These are phyloP conservation scores for Beaufortia kweichowensis DNA, from an alignment of 2,113 vertebrate genomes.

Conservation along the genomic window DNA sequence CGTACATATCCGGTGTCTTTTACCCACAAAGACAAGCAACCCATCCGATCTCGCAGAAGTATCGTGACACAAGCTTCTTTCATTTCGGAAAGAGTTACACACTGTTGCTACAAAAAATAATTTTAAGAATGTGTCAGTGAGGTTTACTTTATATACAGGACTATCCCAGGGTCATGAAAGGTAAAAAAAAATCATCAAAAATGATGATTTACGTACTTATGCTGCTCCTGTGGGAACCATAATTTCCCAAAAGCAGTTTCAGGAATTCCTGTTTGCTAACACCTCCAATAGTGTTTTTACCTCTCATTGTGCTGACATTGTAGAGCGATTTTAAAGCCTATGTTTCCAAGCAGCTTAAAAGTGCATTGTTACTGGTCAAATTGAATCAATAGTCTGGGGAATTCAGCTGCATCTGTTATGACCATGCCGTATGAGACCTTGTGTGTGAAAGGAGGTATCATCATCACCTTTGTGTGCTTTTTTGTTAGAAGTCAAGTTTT, in stretches of 20 bases:
- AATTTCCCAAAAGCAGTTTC: neutral
- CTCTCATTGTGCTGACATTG: constrained; percentile 1
- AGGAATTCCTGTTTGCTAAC: constrained; percentile 15
- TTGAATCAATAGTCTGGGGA: constrained; percentile 7
- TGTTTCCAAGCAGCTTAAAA: neutral
- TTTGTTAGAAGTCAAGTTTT: too few relatives aligned
- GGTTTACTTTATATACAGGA: constrained; percentile 3
- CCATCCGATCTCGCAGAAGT: constrained; percentile 59
- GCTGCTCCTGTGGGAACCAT: constrained; percentile 27
- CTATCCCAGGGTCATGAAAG: constrained; percentile 23
- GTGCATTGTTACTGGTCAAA: neutral
- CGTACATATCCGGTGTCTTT: constrained; percentile 60
- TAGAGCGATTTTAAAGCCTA: neutral
- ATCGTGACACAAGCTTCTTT: constrained; percentile 57
- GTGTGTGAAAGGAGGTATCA: neutral
- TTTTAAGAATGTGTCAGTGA: neutral
- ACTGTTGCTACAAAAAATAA: neutral
- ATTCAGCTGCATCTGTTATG: constrained; percentile 14
- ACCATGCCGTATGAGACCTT: neutral
- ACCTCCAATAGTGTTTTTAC: constrained; percentile 1
- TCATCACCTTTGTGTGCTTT: neutral
- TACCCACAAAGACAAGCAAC: constrained; percentile 45
- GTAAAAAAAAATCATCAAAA: neutral
- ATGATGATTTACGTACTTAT: neutral
- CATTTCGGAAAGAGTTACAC: neutral